Evolutionary conservation across 2,888 invertebrate genomes (phyloP).

Genomic region (Dimorphilus gyrociliatus): DNA sequence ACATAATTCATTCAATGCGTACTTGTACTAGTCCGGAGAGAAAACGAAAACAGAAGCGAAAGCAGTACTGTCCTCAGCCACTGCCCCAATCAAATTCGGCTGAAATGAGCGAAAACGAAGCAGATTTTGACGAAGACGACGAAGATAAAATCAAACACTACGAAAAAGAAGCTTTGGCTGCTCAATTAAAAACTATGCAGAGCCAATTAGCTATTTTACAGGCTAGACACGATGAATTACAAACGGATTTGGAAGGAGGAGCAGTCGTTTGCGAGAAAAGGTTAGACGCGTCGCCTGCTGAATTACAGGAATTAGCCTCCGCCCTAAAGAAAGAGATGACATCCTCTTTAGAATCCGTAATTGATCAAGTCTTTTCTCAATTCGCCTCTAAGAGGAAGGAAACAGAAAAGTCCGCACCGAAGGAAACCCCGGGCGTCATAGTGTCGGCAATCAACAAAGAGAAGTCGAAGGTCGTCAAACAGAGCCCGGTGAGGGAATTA

Average conservation of each 20-base stretch:
- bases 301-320: slow-evolving; percentile 74
- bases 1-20: slow-evolving; percentile 82
- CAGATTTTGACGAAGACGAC: slow-evolving; percentile 26
- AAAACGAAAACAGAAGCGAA: slow-evolving; percentile 50
- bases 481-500: too few relatives aligned
- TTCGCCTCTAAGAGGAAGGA: too few relatives aligned
- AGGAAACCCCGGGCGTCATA: too few relatives aligned
- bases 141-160: slow-evolving; percentile 41
- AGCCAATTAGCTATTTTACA: slow-evolving; percentile 78
- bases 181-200: slow-evolving; percentile 68
- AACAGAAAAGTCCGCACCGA: too few relatives aligned
- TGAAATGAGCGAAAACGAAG: too few relatives aligned
- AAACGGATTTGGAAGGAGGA: too few relatives aligned
- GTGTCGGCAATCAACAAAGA: too few relatives aligned
- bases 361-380: too few relatives aligned
- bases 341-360: slow-evolving; percentile 60
- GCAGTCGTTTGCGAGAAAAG: too few relatives aligned
- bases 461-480: too few relatives aligned
- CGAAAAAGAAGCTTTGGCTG: slow-evolving; percentile 54
- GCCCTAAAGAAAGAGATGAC: slow-evolving; percentile 76
- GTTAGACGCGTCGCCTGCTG: too few relatives aligned
- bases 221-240: slow-evolving; percentile 70
- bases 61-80: slow-evolving; percentile 85
- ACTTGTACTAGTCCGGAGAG: slow-evolving; percentile 24
- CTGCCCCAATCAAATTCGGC: too few relatives aligned